Evolutionary conservation across 2,113 vertebrate genomes (phyloP), one percentile per base, ranked within the genome.

Genomic region (Osmerus eperlanus): DNA sequence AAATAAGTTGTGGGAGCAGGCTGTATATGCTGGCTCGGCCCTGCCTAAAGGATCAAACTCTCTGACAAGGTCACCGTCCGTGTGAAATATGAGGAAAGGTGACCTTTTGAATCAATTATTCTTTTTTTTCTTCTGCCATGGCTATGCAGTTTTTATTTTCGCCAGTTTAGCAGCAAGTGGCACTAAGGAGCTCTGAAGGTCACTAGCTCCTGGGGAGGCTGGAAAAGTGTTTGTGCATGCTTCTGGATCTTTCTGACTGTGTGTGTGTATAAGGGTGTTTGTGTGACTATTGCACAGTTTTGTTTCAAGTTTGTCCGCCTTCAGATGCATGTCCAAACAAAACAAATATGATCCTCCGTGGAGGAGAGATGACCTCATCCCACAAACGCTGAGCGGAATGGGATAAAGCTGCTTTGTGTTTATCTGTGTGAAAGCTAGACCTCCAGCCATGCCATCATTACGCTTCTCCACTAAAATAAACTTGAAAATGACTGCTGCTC

Each of bases 71-170:
- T 82, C 62, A 68, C 52, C 51, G 71, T 70, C 63, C 59, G 41
- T 70, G 52, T 72, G 64, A 83, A 75, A 80, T 56, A 60, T 25
- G 63, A 78, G 81, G 18, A 70, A 62, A 65, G 19, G 41, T 79
- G 79, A 88, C 85, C 84, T 84, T 85, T 77, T 74, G 14, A 36
- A 67, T 72, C 77, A 76, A 76, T 75, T 67, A 74, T 66, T 16
- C 58, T 61, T 72, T 66, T 14, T 28, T 25, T 55, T 59, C n/a
- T 55, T 60, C 41, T 47, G 41, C 53, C 63, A 41, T 61, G 65
- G 52, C 62, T 58, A 32, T 66, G 51, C 66, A 65, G 70, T 68
- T 78, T 73, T 73, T 51, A 59, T 84, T 75, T 74, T 75, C 51
- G 53, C 65, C 72, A 62, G n/a, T 72, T 23, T 54, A 68, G 67